These are phyloP conservation scores for Symphodus melops DNA, from an alignment of 2,113 vertebrate genomes.

Conservation along the genomic window DNA sequence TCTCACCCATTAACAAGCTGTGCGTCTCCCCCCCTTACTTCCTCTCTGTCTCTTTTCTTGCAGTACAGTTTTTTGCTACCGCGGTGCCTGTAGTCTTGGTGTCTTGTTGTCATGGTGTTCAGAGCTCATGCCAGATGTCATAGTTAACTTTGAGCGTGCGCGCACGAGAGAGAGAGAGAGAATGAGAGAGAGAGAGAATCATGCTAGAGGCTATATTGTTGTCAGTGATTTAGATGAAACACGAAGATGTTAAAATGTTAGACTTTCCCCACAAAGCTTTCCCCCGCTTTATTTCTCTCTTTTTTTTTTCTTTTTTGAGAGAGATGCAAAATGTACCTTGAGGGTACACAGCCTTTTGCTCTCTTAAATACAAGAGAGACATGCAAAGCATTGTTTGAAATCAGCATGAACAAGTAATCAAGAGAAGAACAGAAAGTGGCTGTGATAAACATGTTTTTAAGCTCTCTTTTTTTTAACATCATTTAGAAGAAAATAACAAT, in stretches of 20 bases:
- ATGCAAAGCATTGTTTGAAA: constrained; percentile 68
- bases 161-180: constrained; percentile 55
- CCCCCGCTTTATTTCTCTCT: constrained; percentile 24
- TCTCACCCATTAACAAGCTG: constrained; percentile 82
- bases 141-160: constrained; percentile 86
- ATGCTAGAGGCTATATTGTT: constrained; percentile 87
- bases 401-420: constrained; percentile 66
- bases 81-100: constrained; percentile 83
- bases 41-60: constrained; percentile 64
- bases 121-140: constrained; percentile 89
- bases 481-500: constrained; percentile 1
- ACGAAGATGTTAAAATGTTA: constrained; percentile 83
- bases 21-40: constrained; percentile 77
- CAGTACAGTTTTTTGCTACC: constrained; percentile 79
- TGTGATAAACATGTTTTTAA: constrained; percentile 46
- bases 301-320: constrained; percentile 44
- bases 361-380: constrained; percentile 67
- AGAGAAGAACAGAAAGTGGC: constrained; percentile 38
- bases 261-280: constrained; percentile 77
- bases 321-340: constrained; percentile 78
- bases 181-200: constrained; percentile 74
- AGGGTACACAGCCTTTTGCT: constrained; percentile 77
- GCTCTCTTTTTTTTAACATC: constrained; percentile 27
- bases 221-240: constrained; percentile 87
- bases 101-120: constrained; percentile 87